Evolutionary conservation across 1,140 invertebrate species (phyloP).

Genomic region (Hypothenemus hampei): DNA sequence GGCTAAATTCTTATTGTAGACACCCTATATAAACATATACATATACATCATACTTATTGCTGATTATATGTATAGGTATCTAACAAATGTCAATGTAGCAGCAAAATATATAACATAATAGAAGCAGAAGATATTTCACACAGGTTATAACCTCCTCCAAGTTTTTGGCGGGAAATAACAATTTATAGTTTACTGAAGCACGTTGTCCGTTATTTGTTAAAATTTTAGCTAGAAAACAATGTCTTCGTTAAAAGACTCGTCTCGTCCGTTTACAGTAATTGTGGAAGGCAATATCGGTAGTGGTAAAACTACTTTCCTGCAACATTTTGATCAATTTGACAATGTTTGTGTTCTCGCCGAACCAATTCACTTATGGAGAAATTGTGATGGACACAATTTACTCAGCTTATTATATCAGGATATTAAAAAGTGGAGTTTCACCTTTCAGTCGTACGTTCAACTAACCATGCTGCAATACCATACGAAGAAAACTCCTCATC

Average conservation of each 20-base stretch:
- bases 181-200: too few species aligned
- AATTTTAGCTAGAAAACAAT: not conserved
- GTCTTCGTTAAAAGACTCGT: slow-evolving; percentile 9
- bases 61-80: too few species aligned
- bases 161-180: too few species aligned
- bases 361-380: slow-evolving; percentile 77
- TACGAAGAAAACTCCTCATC: slow-evolving; percentile 53
- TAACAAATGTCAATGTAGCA: too few species aligned
- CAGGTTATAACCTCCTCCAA: too few species aligned
- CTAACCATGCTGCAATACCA: slow-evolving; percentile 83
- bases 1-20: too few species aligned
- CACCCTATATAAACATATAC: too few species aligned
- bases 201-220: too few species aligned
- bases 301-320: slow-evolving; percentile 86
- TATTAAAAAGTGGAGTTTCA: slow-evolving; percentile 69
- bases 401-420: slow-evolving; percentile 78
- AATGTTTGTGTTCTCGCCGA: slow-evolving; percentile 49
- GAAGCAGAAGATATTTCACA: too few species aligned
- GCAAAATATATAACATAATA: too few species aligned
- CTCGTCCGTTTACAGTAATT: slow-evolving; percentile 70
- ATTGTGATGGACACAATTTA: slow-evolving; percentile 76
- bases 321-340: slow-evolving; percentile 65
- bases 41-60: too few species aligned
- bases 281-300: slow-evolving; percentile 91
- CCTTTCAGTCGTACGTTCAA: slow-evolving; percentile 86